Base-by-base conservation (phyloP, 2,888 invertebrate species). In the Sinohyriopsis cumingii region DNA sequence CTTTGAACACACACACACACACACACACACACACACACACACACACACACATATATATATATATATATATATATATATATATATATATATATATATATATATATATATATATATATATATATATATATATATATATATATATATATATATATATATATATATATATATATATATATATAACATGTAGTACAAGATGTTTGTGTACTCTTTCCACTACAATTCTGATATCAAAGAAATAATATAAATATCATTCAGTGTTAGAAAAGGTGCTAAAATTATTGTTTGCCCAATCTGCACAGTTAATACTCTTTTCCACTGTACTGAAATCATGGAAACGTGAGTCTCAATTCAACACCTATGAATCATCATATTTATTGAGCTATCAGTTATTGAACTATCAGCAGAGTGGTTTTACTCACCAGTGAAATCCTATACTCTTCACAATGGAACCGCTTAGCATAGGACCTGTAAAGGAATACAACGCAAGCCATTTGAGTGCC, bases 371-470 rank as follows among this genome's bases (percentile, higher is more conserved):
- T 45, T 12, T 45, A 45, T 45, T 45, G 45, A 45, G 15, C 3
- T 33, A 33, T 33, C 33, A 33, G 33, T 33, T 33, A 33, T 33
- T 12, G 15, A 45, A 45, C 15, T 45, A 15, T 45, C 9, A 45
- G 45, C 45, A 1, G 15, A 45, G 15, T 45, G 12, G 59, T 87
- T 79, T 79, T 22, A 75, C 89, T 81, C 81, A 91, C 97, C 97
- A 96, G 87, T 95, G 95, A 90, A 99, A 99, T 73, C 99, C 99
- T 84, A 99, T 95, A 75, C 93, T 94, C 90, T 97, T 96, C 56
- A 99, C 98, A 82, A 99, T 92, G 0, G 96, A 95, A 65, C 99
- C 99, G 85, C 96, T 95, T 89, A 97, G 92, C 55, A 96, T 96
- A 0, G 97, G 97, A 67, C 97, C 97, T 96, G 78, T 22, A 78